Conservation (phyloP, 2,113 vertebrate species). For the Hydrolagus affinis region DNA sequence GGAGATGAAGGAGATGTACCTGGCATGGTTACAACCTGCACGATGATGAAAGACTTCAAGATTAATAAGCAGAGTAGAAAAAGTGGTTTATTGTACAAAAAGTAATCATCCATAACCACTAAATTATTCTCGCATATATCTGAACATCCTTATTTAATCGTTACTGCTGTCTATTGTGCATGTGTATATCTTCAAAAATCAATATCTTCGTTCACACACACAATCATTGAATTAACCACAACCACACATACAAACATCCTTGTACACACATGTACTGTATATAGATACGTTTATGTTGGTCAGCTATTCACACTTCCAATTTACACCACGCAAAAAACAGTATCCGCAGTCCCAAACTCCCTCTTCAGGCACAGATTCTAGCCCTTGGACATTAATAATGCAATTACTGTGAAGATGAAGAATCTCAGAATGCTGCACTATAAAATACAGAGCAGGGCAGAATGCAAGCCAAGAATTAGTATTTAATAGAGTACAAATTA, state of each 20-base stretch:
- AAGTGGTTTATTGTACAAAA: slow-evolving; percentile 28
- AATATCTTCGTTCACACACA: neutral
- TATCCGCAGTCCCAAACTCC: neutral
- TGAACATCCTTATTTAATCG: neutral
- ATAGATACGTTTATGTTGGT: neutral
- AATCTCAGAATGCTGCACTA: too few relatives aligned
- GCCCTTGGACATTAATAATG: neutral
- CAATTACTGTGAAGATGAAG: neutral
- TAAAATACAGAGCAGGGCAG: too few relatives aligned
- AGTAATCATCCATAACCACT: slow-evolving; percentile 22
- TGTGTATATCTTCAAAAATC: slow-evolving; percentile 9
- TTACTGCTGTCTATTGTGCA: neutral
- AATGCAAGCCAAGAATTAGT: too few relatives aligned
- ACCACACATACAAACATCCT: neutral
- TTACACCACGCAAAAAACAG: neutral
- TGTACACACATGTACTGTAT: neutral
- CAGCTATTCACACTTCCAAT: neutral
- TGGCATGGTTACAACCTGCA: slow-evolving; percentile 30
- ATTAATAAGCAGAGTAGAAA: slow-evolving; percentile 19
- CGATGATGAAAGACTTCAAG: slow-evolving; percentile 16
- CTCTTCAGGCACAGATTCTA: neutral
- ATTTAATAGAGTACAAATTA: too few relatives aligned
- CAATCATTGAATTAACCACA: neutral
- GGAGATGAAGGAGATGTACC: slow-evolving; percentile 21
- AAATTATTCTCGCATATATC: neutral